Conservation (phyloP, 2,888 invertebrate species). For the Dicroscelio sp. region DNA sequence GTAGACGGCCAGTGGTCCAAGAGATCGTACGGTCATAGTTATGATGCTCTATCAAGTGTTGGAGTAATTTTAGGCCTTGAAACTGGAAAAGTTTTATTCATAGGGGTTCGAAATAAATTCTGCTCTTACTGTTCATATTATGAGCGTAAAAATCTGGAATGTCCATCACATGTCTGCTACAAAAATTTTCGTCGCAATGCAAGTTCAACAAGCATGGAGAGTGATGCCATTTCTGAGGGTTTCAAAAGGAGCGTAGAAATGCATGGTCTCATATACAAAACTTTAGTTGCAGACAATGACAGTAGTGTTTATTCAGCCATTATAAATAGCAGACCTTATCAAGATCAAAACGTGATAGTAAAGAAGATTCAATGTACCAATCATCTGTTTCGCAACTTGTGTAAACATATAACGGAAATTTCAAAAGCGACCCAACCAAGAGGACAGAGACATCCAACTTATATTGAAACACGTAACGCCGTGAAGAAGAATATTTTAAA, state of each 20-base stretch:
- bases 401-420: constrained; percentile 23
- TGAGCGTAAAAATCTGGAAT: constrained; percentile 36
- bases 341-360: constrained; percentile 7
- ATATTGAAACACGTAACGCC: constrained; percentile 6
- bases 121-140: constrained; percentile 61
- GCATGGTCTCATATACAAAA: constrained; percentile 74
- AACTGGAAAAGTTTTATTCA: constrained; percentile 82
- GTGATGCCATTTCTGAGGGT: constrained; percentile 68
- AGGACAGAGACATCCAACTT: constrained; percentile 16
- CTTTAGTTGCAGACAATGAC: constrained; percentile 85
- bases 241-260: constrained; percentile 72
- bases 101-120: constrained; percentile 66
- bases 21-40: constrained; percentile 62
- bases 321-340: constrained; percentile 83
- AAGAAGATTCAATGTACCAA: constrained; percentile 48
- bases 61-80: constrained; percentile 63
- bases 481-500: constrained; percentile 7
- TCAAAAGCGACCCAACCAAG: constrained; percentile 30
- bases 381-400: constrained; percentile 41
- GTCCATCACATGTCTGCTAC: constrained; percentile 74
- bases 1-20: constrained; percentile 70
- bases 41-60: constrained; percentile 65
- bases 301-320: constrained; percentile 88
- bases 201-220: background rate
- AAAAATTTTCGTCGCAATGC: constrained; percentile 84